phyloP scores from a whole-genome alignment of 30 jellyfish, hydroid and myxozoan genomes.

The Hydractinia symbiolongicarpus region DNA sequence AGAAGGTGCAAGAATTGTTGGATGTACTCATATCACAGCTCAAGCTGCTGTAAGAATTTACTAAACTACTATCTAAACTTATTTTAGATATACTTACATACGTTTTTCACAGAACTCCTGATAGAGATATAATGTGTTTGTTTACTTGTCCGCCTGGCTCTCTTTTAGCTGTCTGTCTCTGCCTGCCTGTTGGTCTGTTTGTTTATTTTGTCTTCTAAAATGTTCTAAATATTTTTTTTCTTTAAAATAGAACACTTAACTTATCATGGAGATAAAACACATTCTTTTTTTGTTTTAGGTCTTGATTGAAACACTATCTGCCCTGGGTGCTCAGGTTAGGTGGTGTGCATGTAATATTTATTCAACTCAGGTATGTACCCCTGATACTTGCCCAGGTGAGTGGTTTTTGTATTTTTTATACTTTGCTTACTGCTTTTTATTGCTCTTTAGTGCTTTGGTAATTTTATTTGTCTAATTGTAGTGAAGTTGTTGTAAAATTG shows the following conservation, averaged over 20 bases:
- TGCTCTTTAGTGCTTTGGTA: too few relatives aligned
- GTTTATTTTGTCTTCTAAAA: not conserved
- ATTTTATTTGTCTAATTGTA: too few relatives aligned
- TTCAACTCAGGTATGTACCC: constrained; percentile 55
- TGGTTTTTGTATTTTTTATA: not conserved
- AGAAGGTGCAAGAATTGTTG: constrained; percentile 94
- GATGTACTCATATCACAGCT: constrained; percentile 93
- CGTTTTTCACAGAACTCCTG: not conserved
- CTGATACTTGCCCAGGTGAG: constrained; percentile 22
- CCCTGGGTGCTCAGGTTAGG: constrained; percentile 93
- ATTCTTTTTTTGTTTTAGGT: constrained; percentile 36
- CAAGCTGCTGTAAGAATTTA: constrained; percentile 84
- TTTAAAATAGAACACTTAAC: not conserved
- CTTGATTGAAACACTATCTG: constrained; percentile 75
- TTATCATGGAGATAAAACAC: not conserved
- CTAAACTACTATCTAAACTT: not conserved
- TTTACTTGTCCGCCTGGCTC: not conserved
- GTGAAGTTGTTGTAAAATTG: too few relatives aligned
- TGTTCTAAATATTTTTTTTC: not conserved
- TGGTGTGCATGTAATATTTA: constrained; percentile 96
- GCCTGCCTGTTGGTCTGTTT: not conserved
- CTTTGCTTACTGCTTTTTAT: too few relatives aligned
- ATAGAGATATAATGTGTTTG: not conserved
- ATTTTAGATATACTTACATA: not conserved
- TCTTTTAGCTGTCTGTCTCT: not conserved